Evolutionary conservation across 1,140 invertebrate genomes (phyloP).

Genomic region (Mizuhopecten yessoensis): DNA sequence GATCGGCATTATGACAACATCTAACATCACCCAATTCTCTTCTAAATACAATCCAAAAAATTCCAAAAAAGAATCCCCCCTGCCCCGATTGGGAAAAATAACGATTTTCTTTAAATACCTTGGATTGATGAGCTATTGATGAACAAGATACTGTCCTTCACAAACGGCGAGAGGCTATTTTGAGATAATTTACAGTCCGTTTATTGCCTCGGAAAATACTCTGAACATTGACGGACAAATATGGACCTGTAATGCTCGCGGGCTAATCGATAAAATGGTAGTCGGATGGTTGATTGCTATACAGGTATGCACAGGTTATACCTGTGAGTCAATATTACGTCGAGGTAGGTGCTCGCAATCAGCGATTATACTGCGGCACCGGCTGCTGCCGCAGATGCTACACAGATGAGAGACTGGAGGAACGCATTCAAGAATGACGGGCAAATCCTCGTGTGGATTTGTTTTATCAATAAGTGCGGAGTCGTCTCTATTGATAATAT

Average conservation of each 20-base stretch:
- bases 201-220: neutral
- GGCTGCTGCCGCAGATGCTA: neutral
- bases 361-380: neutral
- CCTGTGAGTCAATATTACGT: neutral
- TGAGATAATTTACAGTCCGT: neutral
- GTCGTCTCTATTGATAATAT: neutral
- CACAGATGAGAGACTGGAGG: neutral
- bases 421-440: neutral
- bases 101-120: neutral
- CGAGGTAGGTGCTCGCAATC: neutral
- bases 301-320: neutral
- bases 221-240: constrained; percentile 1
- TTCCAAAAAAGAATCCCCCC: neutral
- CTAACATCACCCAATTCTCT: neutral
- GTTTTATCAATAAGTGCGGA: neutral
- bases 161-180: neutral
- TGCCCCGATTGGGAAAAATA: neutral
- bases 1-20: neutral
- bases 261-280: neutral
- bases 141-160: neutral
- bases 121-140: neutral
- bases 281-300: neutral
- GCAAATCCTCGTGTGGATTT: neutral
- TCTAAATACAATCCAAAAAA: neutral
- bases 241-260: neutral